Conservation (phyloP, 2,113 vertebrate species). For the Ondatra zibethicus region DNA sequence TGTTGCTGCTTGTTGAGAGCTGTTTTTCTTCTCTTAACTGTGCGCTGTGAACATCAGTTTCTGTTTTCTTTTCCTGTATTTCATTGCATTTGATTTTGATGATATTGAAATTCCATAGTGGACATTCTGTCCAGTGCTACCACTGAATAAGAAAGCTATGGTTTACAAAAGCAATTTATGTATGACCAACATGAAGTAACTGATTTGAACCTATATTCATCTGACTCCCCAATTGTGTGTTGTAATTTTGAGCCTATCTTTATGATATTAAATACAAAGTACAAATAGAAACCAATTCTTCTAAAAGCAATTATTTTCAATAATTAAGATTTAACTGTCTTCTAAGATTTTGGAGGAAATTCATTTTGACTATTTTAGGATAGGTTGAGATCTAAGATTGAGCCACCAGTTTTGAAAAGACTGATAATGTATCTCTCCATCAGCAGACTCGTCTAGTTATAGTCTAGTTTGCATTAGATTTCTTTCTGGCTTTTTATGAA, state of each 20-base stretch:
- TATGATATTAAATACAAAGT: background rate
- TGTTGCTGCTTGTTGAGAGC: background rate
- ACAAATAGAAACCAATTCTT: background rate
- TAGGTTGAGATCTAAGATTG: background rate
- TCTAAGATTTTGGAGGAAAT: background rate
- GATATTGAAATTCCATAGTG: no score
- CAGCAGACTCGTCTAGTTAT: background rate
- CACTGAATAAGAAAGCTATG: background rate
- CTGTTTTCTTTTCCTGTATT: background rate
- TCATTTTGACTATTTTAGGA: background rate
- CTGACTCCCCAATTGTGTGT: background rate
- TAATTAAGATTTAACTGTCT: background rate
- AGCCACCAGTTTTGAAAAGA: background rate
- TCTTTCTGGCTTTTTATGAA: slow-evolving; percentile 11
- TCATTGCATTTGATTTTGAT: background rate
- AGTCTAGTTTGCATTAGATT: background rate
- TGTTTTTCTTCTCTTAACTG: background rate
- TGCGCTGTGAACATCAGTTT: background rate
- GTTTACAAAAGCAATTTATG: background rate
- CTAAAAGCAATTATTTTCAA: background rate
- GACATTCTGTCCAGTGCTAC: background rate
- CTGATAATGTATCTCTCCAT: background rate
- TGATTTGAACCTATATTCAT: background rate
- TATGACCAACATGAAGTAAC: background rate
- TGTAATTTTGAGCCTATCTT: background rate